Base-by-base conservation (phyloP, 2,888 invertebrate genomes). In the Strigamia transsilvanica region DNA sequence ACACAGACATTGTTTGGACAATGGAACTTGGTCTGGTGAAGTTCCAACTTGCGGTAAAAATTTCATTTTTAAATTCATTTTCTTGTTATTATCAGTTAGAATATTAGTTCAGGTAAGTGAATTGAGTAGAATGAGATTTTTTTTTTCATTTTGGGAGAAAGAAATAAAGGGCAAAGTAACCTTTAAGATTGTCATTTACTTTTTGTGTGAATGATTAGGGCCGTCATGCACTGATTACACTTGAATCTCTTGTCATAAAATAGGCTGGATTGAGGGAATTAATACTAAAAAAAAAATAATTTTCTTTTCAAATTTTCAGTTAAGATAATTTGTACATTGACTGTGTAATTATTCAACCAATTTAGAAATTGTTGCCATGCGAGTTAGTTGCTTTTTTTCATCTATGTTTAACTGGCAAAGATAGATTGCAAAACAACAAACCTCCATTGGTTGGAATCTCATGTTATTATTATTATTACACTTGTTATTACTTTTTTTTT, bases 21-120 rank as follows among this genome's bases (percentile, higher is more conserved):
- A 87, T 82, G 86, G 86, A 12, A 85, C 86, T 56, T 87, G 87
- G 87, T 85, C 85, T 9, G 85, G 86, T 23, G 84, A 85, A 21
- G 84, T 86, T 80, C 87, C 87, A 1, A 83, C 86, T 10, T 87
- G 87, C 83, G 86, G 87, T 87, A 82, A 85, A 85, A 85, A 42
- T 82, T 51, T 27, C n/a, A 38, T 78, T 21, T 78, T 38, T 38
- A 3, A n/a, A 21, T 10, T 27, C 32, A 15, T 18, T 61, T 4
- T 61, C n/a, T 61, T 21, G 10, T 61, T 61, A 15, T 61, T 56
- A 10, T 56, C 15, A 10, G 10, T 61, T 61, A 2, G 12, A 46
- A 15, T 46, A 46, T 46, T 46, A 46, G 46, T 46, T 46, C 46
- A 46, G 46, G 46, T 10, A 46, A 46, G 15, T 46, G 46, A 46